Percentiles rank a stretch among this genome's conserved stretches.
phyloP scores from a whole-genome alignment of 2,888 invertebrate genomes.

The Melanostoma scalare region DNA sequence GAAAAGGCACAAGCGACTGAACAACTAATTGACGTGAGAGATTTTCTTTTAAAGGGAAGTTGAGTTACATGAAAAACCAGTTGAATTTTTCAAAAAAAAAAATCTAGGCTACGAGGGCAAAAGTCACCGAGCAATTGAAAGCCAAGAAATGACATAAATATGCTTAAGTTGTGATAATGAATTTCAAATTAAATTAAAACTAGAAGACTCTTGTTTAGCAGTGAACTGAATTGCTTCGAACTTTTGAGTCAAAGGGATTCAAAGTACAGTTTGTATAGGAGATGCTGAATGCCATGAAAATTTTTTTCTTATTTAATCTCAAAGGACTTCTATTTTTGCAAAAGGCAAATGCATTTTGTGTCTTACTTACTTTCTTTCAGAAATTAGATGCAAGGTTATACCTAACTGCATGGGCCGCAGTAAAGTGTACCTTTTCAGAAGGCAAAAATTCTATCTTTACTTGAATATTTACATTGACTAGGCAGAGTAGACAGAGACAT shows the following conservation, averaged over 20 bases:
- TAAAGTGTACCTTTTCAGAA: too few relatives aligned
- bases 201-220: constrained; percentile 32
- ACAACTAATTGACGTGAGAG: constrained; percentile 72
- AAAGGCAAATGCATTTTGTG: too few relatives aligned
- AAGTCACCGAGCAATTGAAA: constrained; percentile 53
- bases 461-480: too few relatives aligned
- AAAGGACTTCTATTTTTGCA: too few relatives aligned
- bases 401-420: too few relatives aligned
- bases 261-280: neutral
- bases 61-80: constrained; percentile 44
- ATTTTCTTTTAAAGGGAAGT: constrained; percentile 60
- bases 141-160: constrained; percentile 57
- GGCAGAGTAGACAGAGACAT: too few relatives aligned
- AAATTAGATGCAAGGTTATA: too few relatives aligned
- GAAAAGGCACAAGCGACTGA: constrained; percentile 61
- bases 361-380: too few relatives aligned
- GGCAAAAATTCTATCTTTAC: too few relatives aligned
- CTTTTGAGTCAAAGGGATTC: constrained; percentile 3
- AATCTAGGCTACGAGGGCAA: constrained; percentile 69
- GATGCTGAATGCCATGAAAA: too few relatives aligned
- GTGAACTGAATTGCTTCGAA: constrained; percentile 29
- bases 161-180: constrained; percentile 44
- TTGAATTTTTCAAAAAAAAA: constrained; percentile 24
- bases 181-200: constrained; percentile 47
- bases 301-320: too few relatives aligned